Evolutionary conservation across 2,797 vertebrate genomes (phyloP).

Genomic region (Arrhamphus sclerolepis): DNA sequence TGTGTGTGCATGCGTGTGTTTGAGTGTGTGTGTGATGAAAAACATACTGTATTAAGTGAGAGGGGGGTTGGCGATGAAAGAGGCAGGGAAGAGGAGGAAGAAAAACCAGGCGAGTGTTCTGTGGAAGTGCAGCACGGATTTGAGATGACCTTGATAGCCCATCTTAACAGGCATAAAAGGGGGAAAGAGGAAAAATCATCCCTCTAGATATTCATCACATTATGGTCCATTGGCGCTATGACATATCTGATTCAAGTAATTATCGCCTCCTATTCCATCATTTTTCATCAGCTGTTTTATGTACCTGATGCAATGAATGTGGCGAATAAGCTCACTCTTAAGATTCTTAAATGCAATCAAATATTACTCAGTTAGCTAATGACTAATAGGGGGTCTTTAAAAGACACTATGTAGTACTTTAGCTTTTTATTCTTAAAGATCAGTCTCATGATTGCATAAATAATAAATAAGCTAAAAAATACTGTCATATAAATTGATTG

Average conservation of each 20-base stretch:
- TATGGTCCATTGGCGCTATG: conserved; percentile 35
- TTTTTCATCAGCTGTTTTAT: conserved; percentile 31
- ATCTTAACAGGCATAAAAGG: conserved; percentile 37
- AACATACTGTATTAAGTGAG: background rate
- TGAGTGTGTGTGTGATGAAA: conserved; percentile 3
- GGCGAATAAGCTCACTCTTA: conserved; percentile 2
- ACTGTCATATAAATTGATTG: no score
- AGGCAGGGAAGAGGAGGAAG: conserved; percentile 3
- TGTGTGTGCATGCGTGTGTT: background rate
- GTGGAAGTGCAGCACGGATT: conserved; percentile 39
- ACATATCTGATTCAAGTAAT: conserved; percentile 55
- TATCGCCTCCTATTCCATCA: conserved; percentile 35
- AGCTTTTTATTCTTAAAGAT: no score
- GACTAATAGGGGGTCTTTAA: no score
- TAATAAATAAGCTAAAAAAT: no score
- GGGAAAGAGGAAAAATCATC: conserved; percentile 22
- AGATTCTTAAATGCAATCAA: conserved; percentile 11
- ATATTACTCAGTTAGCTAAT: no score
- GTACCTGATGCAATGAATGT: conserved; percentile 2
- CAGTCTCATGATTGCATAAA: no score
- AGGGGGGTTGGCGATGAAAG: background rate
- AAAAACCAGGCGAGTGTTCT: conserved; percentile 23
- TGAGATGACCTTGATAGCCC: conserved; percentile 68
- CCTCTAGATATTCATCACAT: conserved; percentile 58
- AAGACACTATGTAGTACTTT: no score